A percentile compares a stretch with the other conserved stretches of the same genome.
These are phyloP conservation scores for Istiophorus platypterus DNA, from an alignment of 2,113 vertebrate genomes.

Conservation along the genomic window DNA sequence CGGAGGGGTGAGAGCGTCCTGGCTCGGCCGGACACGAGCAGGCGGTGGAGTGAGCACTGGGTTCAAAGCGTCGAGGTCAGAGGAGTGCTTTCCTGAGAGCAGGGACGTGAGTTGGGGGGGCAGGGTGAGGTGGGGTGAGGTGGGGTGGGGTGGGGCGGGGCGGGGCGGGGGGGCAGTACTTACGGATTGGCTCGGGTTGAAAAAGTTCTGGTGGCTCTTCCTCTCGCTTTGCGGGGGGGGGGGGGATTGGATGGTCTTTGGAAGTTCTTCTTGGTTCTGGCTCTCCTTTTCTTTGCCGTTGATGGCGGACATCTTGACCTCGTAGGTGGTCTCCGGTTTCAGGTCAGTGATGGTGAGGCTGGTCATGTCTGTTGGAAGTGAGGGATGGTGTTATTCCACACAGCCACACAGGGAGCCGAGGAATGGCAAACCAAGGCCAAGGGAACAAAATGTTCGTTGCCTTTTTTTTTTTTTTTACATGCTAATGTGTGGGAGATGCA, in stretches of 20 bases:
- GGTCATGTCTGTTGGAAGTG: constrained; percentile 70
- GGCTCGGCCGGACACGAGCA: constrained; percentile 49
- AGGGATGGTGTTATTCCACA: neutral
- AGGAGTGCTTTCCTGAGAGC: constrained; percentile 13
- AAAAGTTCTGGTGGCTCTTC: too few relatives aligned
- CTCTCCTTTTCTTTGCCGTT: constrained; percentile 96
- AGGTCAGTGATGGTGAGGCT: constrained; percentile 89
- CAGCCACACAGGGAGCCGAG: neutral
- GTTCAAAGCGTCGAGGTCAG: constrained; percentile 50
- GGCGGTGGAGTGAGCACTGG: constrained; percentile 42
- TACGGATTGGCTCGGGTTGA: constrained; percentile 97
- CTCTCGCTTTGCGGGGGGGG: too few relatives aligned
- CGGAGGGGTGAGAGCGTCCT: constrained; percentile 42
- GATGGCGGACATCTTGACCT: constrained; percentile 92
- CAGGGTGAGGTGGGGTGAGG: too few relatives aligned
- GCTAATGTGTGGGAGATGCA: neutral
- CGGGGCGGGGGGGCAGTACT: constrained; percentile 84
- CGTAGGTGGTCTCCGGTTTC: constrained; percentile 92
- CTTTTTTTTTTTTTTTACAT: too few relatives aligned
- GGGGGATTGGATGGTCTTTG: too few relatives aligned
- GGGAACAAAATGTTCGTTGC: too few relatives aligned
- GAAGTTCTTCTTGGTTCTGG: constrained; percentile 86
- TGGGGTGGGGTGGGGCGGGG: too few relatives aligned
- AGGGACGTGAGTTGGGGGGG: neutral
- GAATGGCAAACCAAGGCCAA: neutral